Conservation (phyloP, 2,797 vertebrate species). For the Chromis chromis region DNA sequence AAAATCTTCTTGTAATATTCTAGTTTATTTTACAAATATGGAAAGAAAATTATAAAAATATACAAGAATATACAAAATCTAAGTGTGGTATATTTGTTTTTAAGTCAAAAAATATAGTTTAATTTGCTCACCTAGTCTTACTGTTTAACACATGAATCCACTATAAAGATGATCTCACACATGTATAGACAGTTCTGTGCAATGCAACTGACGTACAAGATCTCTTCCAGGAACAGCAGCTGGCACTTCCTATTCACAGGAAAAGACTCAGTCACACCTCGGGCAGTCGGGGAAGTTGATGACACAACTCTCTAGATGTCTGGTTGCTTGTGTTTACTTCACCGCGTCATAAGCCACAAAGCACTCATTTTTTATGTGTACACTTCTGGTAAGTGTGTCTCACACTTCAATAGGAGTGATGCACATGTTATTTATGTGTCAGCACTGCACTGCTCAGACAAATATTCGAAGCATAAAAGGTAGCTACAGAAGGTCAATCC, state of each 20-base stretch:
- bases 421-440: conserved; percentile 12
- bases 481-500: neutral
- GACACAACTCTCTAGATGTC: conserved; percentile 46
- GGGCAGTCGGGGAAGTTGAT: conserved; percentile 62
- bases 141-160: conserved; percentile 5
- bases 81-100: neutral
- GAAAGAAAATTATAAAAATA: too few species aligned
- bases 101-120: neutral
- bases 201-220: conserved; percentile 46
- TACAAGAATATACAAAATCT: too few species aligned
- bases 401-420: conserved; percentile 26
- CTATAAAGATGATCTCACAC: conserved; percentile 6
- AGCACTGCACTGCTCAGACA: neutral
- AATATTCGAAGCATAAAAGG: neutral
- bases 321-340: conserved; percentile 35
- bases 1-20: too few species aligned
- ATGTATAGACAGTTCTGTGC: conserved; percentile 14
- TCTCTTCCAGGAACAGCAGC: conserved; percentile 77
- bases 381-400: conserved; percentile 34
- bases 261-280: conserved; percentile 54
- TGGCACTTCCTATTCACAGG: conserved; percentile 68
- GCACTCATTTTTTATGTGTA: neutral
- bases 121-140: too few species aligned
- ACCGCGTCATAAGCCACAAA: conserved; percentile 22
- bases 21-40: neutral